Percentiles rank a stretch among this genome's conserved stretches.
Evolutionary conservation across 1,140 invertebrate species (phyloP).

Genomic region (Cotesia typhae): DNA sequence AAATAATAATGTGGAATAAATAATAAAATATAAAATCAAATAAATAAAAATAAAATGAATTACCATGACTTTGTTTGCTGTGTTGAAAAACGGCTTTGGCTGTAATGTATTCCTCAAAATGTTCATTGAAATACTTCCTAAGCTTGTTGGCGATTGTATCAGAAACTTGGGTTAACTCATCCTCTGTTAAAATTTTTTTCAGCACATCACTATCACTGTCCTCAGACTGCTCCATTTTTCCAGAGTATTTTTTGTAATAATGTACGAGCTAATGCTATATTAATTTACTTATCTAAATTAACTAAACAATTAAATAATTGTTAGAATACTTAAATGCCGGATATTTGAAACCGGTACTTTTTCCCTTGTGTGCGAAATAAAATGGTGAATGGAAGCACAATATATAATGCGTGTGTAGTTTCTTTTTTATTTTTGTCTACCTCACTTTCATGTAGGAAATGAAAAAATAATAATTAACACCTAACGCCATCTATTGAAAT

Average conservation of each 20-base stretch:
- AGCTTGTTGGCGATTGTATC: constrained; percentile 68
- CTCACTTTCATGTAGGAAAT: too few relatives aligned
- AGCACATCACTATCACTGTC: constrained; percentile 55
- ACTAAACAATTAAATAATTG: background rate
- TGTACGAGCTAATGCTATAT: background rate
- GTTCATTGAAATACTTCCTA: constrained; percentile 70
- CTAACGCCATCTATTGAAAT: too few relatives aligned
- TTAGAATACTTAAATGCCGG: constrained; percentile 1
- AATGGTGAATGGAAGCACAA: constrained; percentile 2
- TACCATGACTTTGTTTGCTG: constrained; percentile 70
- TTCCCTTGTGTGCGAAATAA: background rate
- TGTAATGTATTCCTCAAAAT: constrained; percentile 76
- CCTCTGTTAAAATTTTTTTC: constrained; percentile 49
- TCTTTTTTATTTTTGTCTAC: too few relatives aligned
- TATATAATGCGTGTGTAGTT: too few relatives aligned
- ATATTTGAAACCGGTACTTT: background rate
- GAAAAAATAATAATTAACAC: too few relatives aligned
- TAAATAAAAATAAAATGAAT: constrained; percentile 32
- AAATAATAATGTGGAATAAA: background rate
- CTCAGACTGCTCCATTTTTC: constrained; percentile 50
- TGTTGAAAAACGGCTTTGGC: constrained; percentile 75
- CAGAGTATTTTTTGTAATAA: background rate
- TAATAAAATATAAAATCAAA: background rate
- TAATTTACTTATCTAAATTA: background rate
- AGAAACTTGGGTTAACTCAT: constrained; percentile 66